Percentiles rank a stretch among this genome's conserved stretches.
These are phyloP conservation scores for Hippopotamyrus pictus DNA, from an alignment of 2,797 vertebrate species.

Conservation along the genomic window DNA sequence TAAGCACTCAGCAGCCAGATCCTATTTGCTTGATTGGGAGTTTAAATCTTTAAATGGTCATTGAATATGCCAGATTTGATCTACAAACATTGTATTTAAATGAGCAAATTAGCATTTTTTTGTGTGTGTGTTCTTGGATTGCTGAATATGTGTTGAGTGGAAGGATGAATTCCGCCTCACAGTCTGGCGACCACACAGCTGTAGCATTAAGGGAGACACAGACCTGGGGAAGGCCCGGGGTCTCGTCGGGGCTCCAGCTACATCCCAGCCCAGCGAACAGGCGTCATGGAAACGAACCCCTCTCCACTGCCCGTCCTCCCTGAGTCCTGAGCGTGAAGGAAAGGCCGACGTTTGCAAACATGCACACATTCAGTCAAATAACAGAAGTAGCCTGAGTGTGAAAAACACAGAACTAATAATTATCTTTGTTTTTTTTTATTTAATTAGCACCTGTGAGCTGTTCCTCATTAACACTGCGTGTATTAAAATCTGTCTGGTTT, in stretches of 20 bases:
- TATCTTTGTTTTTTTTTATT: constrained; percentile 50
- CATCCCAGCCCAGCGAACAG: background rate
- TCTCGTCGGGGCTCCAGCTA: background rate
- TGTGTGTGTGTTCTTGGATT: background rate
- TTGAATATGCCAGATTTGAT: constrained; percentile 8
- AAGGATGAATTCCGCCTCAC: constrained; percentile 5
- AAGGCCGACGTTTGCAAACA: background rate
- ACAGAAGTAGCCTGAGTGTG: constrained; percentile 23
- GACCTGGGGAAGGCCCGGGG: background rate
- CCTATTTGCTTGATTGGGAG: background rate
- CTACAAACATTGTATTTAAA: constrained; percentile 2
- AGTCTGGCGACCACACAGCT: background rate
- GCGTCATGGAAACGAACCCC: background rate
- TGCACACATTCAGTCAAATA: constrained; percentile 10
- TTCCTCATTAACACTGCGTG: constrained; percentile 68
- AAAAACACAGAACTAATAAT: constrained; percentile 56
- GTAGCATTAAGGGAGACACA: background rate
- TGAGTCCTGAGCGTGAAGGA: background rate
- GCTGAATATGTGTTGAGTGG: background rate
- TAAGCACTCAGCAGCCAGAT: background rate
- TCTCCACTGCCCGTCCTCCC: background rate
- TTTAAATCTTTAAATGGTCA: background rate
- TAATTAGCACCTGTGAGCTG: constrained; percentile 73
- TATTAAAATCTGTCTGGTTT: constrained; percentile 65
- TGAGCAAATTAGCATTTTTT: background rate